A percentile compares a stretch with the other conserved stretches of the same genome.
Evolutionary conservation across 1,140 invertebrate genomes (phyloP).

Genomic region (Aphelenchoides besseyi): DNA sequence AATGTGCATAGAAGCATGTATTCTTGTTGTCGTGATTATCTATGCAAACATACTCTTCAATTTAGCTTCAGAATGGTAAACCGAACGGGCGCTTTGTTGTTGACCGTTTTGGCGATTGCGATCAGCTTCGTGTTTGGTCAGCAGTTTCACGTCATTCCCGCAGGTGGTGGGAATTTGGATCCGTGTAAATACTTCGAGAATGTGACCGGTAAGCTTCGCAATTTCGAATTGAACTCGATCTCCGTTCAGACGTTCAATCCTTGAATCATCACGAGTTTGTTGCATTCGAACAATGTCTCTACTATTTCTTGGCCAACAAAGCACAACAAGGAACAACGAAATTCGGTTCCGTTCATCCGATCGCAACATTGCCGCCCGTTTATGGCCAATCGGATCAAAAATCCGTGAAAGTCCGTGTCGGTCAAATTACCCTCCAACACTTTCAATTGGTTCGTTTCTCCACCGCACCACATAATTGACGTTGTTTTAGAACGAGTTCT

Average conservation of each 20-base stretch:
- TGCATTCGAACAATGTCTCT: slow-evolving; percentile 59
- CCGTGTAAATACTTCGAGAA: slow-evolving; percentile 54
- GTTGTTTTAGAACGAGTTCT: slow-evolving; percentile 56
- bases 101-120: neutral
- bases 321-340: slow-evolving; percentile 43
- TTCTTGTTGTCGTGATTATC: no score
- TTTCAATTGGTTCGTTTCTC: slow-evolving; percentile 52
- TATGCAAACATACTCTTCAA: neutral
- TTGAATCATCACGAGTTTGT: slow-evolving; percentile 56
- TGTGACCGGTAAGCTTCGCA: slow-evolving; percentile 39
- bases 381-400: slow-evolving; percentile 37
- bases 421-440: slow-evolving; percentile 57
- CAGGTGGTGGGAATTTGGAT: slow-evolving; percentile 35
- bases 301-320: slow-evolving; percentile 59
- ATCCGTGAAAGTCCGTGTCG: slow-evolving; percentile 40
- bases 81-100: neutral
- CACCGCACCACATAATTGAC: neutral
- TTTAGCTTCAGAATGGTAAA: neutral
- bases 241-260: slow-evolving; percentile 40
- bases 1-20: no score
- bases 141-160: slow-evolving; percentile 29
- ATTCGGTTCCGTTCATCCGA: slow-evolving; percentile 54
- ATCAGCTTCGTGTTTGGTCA: slow-evolving; percentile 18
- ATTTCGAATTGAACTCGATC: no score
- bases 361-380: slow-evolving; percentile 55